A percentile compares a stretch with the other conserved stretches of the same genome.
These are phyloP conservation scores for Achroia grisella DNA, from an alignment of 1,140 invertebrate species.

Conservation along the genomic window DNA sequence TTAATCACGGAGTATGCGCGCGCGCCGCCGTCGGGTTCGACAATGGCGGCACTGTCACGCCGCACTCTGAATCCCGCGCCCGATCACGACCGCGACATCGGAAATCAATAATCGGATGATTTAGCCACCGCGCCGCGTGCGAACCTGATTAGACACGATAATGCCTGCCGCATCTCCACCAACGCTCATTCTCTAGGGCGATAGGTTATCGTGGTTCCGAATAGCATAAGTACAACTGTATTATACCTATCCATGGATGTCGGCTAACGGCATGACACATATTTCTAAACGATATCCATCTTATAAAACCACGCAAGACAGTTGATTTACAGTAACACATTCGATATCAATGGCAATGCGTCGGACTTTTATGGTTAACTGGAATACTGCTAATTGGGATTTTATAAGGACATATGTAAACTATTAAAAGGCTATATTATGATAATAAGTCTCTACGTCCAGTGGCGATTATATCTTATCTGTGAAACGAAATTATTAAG, in stretches of 20 bases:
- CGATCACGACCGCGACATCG: constrained; percentile 70
- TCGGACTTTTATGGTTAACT: constrained; percentile 22
- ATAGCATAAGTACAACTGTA: constrained; percentile 40
- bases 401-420: too few species aligned
- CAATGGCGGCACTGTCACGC: constrained; percentile 65
- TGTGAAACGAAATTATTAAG: too few species aligned
- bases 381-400: background rate
- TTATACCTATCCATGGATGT: constrained; percentile 32
- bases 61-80: constrained; percentile 46
- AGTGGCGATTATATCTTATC: too few species aligned
- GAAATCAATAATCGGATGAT: constrained; percentile 73
- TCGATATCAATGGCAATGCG: constrained; percentile 28
- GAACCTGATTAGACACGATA: constrained; percentile 70
- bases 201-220: constrained; percentile 55
- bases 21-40: constrained; percentile 43
- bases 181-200: constrained; percentile 30
- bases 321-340: constrained; percentile 43
- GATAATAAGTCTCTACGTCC: too few species aligned
- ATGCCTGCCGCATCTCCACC: constrained; percentile 45
- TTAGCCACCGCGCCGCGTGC: constrained; percentile 69
- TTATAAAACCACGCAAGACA: constrained; percentile 40
- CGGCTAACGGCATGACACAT: constrained; percentile 49
- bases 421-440: too few species aligned
- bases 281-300: constrained; percentile 53
- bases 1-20: constrained; percentile 61